Evolutionary conservation across 2,113 vertebrate species (phyloP).

Genomic region (Tychaedon coryphoeus): DNA sequence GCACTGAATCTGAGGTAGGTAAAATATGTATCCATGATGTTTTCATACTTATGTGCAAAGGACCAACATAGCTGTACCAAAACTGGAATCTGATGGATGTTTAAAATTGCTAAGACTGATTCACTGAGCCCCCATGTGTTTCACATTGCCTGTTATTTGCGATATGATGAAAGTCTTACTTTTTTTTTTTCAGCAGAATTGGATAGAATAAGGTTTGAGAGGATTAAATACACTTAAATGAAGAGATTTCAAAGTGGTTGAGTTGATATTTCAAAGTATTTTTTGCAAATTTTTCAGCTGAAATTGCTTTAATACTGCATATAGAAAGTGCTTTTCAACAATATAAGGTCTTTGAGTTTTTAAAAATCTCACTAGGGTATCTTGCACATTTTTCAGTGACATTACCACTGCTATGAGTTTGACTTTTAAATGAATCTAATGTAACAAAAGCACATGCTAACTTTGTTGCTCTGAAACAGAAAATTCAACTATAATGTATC

Average conservation of each 20-base stretch:
- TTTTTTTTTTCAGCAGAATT: neutral
- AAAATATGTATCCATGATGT: neutral
- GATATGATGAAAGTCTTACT: neutral
- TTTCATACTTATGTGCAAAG: rapidly evolving
- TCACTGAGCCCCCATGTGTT: neutral
- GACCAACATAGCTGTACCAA: neutral
- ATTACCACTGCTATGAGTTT: neutral
- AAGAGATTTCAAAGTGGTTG: neutral
- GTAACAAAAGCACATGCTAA: neutral
- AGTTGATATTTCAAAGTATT: neutral
- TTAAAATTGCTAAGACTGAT: neutral
- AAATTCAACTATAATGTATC: neutral
- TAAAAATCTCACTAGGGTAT: neutral
- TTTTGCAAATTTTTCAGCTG: neutral
- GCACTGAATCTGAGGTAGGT: neutral
- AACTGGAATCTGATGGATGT: neutral
- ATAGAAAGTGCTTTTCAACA: neutral
- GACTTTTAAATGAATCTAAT: neutral
- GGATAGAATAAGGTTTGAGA: neutral
- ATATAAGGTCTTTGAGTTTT: neutral
- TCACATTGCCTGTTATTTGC: neutral
- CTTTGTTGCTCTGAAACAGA: neutral
- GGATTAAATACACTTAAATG: neutral
- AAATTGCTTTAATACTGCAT: neutral
- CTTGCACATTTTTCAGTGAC: neutral